These are phyloP conservation scores for Amaurobius ferox DNA, from an alignment of 2,888 invertebrate species.

Conservation along the genomic window DNA sequence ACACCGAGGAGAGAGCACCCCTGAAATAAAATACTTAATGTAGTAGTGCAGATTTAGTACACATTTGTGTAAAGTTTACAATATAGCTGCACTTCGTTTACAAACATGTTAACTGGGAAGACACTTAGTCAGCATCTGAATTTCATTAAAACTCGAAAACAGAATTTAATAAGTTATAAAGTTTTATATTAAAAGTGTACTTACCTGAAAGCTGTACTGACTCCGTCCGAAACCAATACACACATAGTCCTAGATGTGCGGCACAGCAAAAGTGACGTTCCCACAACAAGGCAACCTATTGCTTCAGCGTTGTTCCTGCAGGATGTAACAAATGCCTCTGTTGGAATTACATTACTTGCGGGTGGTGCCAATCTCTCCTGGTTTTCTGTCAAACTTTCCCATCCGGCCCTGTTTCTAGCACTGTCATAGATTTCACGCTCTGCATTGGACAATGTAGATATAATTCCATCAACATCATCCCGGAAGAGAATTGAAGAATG, in stretches of 20 bases:
- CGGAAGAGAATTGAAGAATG: not conserved
- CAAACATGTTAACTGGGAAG: too few relatives aligned
- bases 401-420: conserved; percentile 41
- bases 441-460: conserved; percentile 31
- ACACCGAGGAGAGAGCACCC: conserved; percentile 42
- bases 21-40: conserved; percentile 27
- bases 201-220: conserved; percentile 68
- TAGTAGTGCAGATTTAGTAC: too few relatives aligned
- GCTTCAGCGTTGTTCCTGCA: conserved; percentile 70
- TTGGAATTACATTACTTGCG: not conserved
- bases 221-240: conserved; percentile 66
- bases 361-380: conserved; percentile 20
- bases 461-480: conserved; percentile 25
- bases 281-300: conserved; percentile 59
- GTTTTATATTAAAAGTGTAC: too few relatives aligned
- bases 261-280: conserved; percentile 54
- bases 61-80: too few relatives aligned
- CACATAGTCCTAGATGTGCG: conserved; percentile 59
- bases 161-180: too few relatives aligned
- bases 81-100: too few relatives aligned
- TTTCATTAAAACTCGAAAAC: too few relatives aligned
- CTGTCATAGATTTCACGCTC: conserved; percentile 52
- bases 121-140: too few relatives aligned
- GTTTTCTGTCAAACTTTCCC: conserved; percentile 45
- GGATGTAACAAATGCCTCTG: conserved; percentile 66